Percentiles rank a stretch among this genome's conserved stretches.
Conservation (phyloP, 2,888 invertebrate species). For the Mesorhabditis spiculigera region DNA sequence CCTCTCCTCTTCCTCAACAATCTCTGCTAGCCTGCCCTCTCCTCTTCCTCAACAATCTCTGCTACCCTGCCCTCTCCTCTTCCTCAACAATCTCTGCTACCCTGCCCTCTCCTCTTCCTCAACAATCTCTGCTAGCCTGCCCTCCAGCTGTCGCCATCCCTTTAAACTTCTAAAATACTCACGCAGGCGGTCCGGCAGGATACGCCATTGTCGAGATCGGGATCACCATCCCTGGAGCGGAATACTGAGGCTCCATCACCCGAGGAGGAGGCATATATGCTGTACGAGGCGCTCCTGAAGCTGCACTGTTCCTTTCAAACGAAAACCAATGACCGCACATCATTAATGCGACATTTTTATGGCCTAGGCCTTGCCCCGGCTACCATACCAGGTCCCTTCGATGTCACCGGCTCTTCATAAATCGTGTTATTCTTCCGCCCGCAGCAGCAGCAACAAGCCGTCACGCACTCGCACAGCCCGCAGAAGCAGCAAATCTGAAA, state of each 20-base stretch:
- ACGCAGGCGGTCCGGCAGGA: neutral
- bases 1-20: too few relatives aligned
- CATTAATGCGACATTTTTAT: neutral
- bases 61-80: too few relatives aligned
- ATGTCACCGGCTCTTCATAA: neutral
- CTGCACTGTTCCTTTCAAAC: neutral
- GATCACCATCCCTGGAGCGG: neutral
- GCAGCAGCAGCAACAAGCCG: neutral
- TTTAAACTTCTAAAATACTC: neutral
- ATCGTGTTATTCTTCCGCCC: neutral
- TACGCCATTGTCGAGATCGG: neutral
- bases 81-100: too few relatives aligned
- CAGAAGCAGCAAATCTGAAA: neutral
- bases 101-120: too few relatives aligned
- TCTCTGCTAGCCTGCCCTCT: too few relatives aligned
- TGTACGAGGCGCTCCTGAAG: neutral
- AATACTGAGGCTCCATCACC: neutral
- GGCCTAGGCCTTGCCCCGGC: neutral
- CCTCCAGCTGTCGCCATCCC: too few relatives aligned
- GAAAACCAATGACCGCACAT: too few relatives aligned
- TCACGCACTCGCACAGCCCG: constrained; percentile 1
- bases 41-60: too few relatives aligned
- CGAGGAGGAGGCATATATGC: neutral
- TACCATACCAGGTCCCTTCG: neutral
- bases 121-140: too few relatives aligned